These are phyloP conservation scores for Leucosticte australis DNA, from an alignment of 2,113 vertebrate genomes.

Conservation along the genomic window DNA sequence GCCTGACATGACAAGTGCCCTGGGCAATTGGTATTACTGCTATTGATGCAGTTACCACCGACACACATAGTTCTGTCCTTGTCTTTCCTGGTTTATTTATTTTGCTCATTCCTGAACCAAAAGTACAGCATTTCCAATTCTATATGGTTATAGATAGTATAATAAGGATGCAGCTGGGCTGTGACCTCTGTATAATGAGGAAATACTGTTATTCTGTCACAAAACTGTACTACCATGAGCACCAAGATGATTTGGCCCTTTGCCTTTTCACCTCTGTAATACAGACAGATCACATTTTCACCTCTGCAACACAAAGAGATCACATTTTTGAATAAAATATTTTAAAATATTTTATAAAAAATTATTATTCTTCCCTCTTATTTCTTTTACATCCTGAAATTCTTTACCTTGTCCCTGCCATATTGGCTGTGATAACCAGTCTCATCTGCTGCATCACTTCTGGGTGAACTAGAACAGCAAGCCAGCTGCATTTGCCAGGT, in stretches of 20 bases:
- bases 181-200: fast-evolving
- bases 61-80: background rate
- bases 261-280: background rate
- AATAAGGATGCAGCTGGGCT: background rate
- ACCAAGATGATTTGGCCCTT: background rate
- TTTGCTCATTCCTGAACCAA: background rate
- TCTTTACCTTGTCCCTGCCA: background rate
- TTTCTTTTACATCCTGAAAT: background rate
- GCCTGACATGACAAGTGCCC: background rate
- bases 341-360: background rate
- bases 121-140: background rate
- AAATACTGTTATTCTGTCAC: background rate
- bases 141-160: background rate
- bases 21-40: background rate
- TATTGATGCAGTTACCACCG: background rate
- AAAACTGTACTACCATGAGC: background rate
- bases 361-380: background rate
- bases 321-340: background rate
- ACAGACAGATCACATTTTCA: background rate
- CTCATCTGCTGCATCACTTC: background rate
- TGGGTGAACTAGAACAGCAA: background rate
- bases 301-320: background rate
- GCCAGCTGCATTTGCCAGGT: background rate
- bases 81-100: background rate
- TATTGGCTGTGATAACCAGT: background rate